A percentile compares a stretch with the other conserved stretches of the same genome.
Evolutionary conservation across 1,140 invertebrate genomes (phyloP).

Genomic region (Diachasma alloeum): DNA sequence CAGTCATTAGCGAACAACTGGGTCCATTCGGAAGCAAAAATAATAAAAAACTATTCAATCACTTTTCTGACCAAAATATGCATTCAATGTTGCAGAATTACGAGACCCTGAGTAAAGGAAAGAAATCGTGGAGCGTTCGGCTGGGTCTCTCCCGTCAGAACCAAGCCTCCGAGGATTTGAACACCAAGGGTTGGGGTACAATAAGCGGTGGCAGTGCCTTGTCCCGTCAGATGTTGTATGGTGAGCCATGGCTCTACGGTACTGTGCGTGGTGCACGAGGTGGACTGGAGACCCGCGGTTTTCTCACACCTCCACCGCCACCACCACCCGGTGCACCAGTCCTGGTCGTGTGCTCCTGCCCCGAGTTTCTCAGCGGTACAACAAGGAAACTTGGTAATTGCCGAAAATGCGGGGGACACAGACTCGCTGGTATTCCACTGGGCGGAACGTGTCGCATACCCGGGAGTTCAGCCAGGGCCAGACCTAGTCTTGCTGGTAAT

Average conservation of each 20-base stretch:
- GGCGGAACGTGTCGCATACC: slow-evolving; percentile 68
- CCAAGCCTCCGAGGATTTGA: slow-evolving; percentile 54
- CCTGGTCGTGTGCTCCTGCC: slow-evolving; percentile 79
- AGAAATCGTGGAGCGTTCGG: slow-evolving; percentile 63
- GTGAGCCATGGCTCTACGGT: slow-evolving; percentile 82
- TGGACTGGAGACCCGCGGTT: slow-evolving; percentile 35
- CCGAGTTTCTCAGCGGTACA: slow-evolving; percentile 78
- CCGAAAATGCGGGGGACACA: slow-evolving; percentile 82
- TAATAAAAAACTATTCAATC: no score
- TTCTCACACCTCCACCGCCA: slow-evolving; percentile 39
- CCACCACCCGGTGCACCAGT: slow-evolving; percentile 65
- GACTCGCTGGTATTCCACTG: slow-evolving; percentile 69
- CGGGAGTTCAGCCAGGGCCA: slow-evolving; percentile 62
- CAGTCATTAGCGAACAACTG: no score
- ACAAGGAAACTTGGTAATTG: slow-evolving; percentile 77
- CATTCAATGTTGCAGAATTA: slow-evolving; percentile 47
- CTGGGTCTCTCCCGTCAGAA: slow-evolving; percentile 57
- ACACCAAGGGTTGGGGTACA: slow-evolving; percentile 66
- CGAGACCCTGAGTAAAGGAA: slow-evolving; percentile 60
- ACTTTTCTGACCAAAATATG: no score
- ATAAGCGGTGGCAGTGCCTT: slow-evolving; percentile 68
- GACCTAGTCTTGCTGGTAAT: slow-evolving; percentile 57
- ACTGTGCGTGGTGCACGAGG: slow-evolving; percentile 68
- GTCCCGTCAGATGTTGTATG: slow-evolving; percentile 83
- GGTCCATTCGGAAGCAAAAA: no score